A percentile compares a stretch with the other conserved stretches of the same genome.
phyloP scores from a whole-genome alignment of 2,113 vertebrate species.

The Ictalurus punctatus region DNA sequence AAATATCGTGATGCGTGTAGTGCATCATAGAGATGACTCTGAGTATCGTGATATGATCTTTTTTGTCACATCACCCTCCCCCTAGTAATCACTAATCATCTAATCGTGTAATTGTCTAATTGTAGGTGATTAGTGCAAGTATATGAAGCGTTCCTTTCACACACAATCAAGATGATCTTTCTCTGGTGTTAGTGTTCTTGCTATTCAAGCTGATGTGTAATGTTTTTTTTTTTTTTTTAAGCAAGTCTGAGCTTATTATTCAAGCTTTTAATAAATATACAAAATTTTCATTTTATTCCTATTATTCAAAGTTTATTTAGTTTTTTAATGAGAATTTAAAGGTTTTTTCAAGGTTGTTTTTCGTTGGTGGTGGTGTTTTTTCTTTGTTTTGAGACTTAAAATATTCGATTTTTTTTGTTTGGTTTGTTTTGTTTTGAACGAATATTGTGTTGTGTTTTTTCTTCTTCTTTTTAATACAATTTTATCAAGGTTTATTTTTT shows the following conservation, averaged over 20 bases:
- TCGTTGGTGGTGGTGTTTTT: not conserved
- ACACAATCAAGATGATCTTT: not conserved
- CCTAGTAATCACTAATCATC: conserved; percentile 15
- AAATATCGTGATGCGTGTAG: not conserved
- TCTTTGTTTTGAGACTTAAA: no score
- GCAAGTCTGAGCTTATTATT: not conserved
- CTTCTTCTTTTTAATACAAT: no score
- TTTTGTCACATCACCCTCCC: not conserved
- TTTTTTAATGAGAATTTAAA: not conserved
- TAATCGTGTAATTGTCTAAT: conserved; percentile 25
- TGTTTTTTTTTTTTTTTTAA: not conserved
- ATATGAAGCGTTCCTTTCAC: conserved; percentile 12
- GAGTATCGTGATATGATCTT: not conserved
- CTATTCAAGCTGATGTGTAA: not conserved
- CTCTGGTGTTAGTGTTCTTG: not conserved
- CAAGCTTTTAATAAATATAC: not conserved
- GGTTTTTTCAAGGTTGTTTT: not conserved
- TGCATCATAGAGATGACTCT: not conserved
- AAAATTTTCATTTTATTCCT: not conserved
- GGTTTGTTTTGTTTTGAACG: no score
- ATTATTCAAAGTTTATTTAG: not conserved
- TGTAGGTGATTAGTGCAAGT: conserved; percentile 18
- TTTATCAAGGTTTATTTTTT: no score
- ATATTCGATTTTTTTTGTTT: no score
- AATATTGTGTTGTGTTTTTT: no score